Evolutionary conservation across 2,113 vertebrate genomes (phyloP).

Genomic region (Nyctereutes procyonoides): DNA sequence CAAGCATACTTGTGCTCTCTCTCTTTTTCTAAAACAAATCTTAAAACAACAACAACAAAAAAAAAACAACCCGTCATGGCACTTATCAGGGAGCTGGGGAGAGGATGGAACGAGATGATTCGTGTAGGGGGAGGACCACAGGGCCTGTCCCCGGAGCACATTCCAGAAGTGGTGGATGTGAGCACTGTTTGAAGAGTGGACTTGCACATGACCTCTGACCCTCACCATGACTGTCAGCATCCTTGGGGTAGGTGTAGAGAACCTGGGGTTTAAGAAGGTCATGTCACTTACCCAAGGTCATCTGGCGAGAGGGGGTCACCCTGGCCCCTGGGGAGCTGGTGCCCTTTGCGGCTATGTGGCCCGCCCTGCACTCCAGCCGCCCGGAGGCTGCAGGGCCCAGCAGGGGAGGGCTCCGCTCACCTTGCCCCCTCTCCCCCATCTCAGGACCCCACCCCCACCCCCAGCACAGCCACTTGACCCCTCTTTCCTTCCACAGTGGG

Average conservation of each 20-base stretch:
- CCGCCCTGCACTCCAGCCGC: accelerated
- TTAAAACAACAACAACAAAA: background rate
- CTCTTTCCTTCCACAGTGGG: background rate
- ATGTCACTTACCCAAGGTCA: background rate
- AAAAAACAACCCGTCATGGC: background rate
- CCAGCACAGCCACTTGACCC: too few species aligned
- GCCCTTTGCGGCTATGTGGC: accelerated
- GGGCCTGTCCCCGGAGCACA: accelerated
- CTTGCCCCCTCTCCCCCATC: background rate
- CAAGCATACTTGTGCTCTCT: too few species aligned
- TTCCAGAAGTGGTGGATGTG: accelerated
- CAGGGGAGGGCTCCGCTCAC: background rate
- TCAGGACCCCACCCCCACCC: background rate
- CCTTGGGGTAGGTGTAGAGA: background rate
- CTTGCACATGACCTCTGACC: too few species aligned
- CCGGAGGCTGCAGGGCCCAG: background rate
- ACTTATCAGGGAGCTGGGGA: accelerated
- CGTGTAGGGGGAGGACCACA: too few species aligned
- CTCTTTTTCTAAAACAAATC: background rate
- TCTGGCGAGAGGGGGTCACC: accelerated
- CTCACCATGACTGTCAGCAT: accelerated
- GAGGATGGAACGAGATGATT: too few species aligned
- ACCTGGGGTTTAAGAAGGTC: background rate
- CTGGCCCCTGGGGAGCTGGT: background rate
- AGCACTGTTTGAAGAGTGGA: accelerated